Evolutionary conservation across 2,888 invertebrate species (phyloP), one percentile per base, ranked within the genome.

Genomic region (Thymelicus lineola): DNA sequence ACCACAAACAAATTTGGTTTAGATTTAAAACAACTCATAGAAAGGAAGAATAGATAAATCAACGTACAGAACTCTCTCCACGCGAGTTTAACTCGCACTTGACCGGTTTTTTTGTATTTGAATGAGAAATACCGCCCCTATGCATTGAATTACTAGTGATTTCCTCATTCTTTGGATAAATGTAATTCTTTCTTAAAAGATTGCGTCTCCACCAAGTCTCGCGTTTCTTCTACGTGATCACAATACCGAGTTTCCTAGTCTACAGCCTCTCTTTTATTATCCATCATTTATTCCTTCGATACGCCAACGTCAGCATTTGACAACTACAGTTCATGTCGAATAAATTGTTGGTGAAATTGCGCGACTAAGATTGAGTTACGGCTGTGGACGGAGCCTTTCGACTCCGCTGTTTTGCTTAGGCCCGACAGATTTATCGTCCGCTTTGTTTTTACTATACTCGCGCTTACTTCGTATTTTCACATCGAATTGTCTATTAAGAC

Each of bases 121-220:
- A 81, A 82, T 82, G 78, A 79, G 79, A 12, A 82, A 83, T 86
- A 83, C 82, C 84, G 83, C 79, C 76, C 80, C 80, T 82, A 86
- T 88, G 86, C 89, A 90, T 91, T 90, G 88, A 89, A 91, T 91
- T 89, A 90, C 88, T 82, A 76, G 84, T 87, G 89, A 91, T 91
- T 91, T 88, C 84, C 81, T 82, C 85, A 84, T 89, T 85, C 86
- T 88, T 86, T 87, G 85, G 84, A 89, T 90, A 90, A 91, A 93
- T 89, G 91, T 92, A 91, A 92, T 92, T 91, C 90, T 90, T 91
- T 88, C 83, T 77, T 81, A 82, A 86, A 86, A 90, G 91, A 93
- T 93, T 92, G 90, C 86, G 90, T 88, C 89, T 86, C 86, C 81
- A 79, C 75, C 80, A 82, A 81, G 82, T 84, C 83, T 84, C 84